Conservation (phyloP, 1,140 invertebrate species). For the Phenacoccus solenopsis region DNA sequence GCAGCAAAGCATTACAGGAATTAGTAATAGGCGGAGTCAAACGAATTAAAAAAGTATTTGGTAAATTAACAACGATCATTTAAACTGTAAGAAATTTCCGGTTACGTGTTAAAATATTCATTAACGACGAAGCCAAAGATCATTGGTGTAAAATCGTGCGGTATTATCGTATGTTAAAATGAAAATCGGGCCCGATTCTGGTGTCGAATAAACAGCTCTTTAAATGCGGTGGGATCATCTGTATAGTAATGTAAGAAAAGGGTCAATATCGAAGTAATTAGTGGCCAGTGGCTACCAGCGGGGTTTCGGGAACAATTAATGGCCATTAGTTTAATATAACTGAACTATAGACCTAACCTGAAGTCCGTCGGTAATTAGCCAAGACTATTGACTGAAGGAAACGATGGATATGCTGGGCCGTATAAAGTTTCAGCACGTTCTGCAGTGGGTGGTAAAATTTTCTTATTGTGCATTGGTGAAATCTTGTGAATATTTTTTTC, state of each 20-base stretch:
- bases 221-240: slow-evolving; percentile 11
- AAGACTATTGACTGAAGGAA: slow-evolving; percentile 16
- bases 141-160: not conserved
- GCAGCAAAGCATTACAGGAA: no score
- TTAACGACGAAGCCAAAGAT: not conserved
- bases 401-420: not conserved
- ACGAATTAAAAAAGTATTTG: no score
- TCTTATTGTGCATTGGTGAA: no score
- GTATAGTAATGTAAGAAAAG: slow-evolving; percentile 10
- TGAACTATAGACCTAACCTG: slow-evolving; percentile 11
- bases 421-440: slow-evolving; percentile 8
- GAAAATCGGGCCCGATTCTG: slow-evolving; percentile 6
- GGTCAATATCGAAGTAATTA: slow-evolving; percentile 16
- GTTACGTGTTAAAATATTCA: not conserved
- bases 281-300: slow-evolving; percentile 10
- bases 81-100: not conserved
- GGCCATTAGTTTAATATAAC: slow-evolving; percentile 15
- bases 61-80: no score
- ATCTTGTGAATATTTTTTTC: no score
- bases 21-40: no score
- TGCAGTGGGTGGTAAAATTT: not conserved
- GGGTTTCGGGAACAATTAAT: slow-evolving; percentile 6
- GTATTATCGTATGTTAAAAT: not conserved
- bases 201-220: slow-evolving; percentile 10
- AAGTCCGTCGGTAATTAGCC: slow-evolving; percentile 15